Percentiles rank a stretch among this genome's conserved stretches.
Evolutionary conservation across 1,140 invertebrate genomes (phyloP).

Genomic region (Papilio polyxenes): DNA sequence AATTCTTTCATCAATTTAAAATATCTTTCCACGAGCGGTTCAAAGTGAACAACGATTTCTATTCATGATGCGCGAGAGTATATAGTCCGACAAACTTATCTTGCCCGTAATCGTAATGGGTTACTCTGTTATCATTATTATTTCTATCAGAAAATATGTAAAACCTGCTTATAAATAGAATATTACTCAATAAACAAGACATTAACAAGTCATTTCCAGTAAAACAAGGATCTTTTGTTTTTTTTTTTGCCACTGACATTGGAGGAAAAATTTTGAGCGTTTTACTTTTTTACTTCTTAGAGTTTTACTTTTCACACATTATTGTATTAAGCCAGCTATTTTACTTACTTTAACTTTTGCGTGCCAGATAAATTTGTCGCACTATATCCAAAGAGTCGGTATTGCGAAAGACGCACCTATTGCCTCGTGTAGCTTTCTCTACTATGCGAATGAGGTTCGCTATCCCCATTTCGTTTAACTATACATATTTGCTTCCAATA

Average conservation of each 20-base stretch:
- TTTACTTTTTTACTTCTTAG: too few species aligned
- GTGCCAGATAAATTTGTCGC: not conserved
- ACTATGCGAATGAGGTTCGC: constrained; percentile 29
- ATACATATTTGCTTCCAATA: not conserved
- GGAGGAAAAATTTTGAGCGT: too few species aligned
- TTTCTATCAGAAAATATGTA: not conserved
- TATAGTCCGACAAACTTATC: constrained; percentile 1
- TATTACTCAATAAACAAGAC: too few species aligned
- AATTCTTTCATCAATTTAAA: not conserved
- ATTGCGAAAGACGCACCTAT: constrained; percentile 49
- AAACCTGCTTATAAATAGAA: too few species aligned
- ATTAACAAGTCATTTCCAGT: too few species aligned
- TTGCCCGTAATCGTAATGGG: not conserved
- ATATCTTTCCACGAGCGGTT: not conserved
- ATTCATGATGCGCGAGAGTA: constrained; percentile 26
- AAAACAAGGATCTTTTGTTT: too few species aligned
- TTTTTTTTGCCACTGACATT: too few species aligned
- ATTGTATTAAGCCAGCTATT: too few species aligned
- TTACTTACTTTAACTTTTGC: not conserved
- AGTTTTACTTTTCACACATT: too few species aligned
- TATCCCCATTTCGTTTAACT: not conserved
- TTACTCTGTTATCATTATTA: not conserved
- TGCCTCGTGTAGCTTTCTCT: constrained; percentile 53
- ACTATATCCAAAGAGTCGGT: not conserved
- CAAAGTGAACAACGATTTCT: constrained; percentile 26